Evolutionary conservation across 2,113 vertebrate genomes (phyloP).

Genomic region (Circaetus gallicus): DNA sequence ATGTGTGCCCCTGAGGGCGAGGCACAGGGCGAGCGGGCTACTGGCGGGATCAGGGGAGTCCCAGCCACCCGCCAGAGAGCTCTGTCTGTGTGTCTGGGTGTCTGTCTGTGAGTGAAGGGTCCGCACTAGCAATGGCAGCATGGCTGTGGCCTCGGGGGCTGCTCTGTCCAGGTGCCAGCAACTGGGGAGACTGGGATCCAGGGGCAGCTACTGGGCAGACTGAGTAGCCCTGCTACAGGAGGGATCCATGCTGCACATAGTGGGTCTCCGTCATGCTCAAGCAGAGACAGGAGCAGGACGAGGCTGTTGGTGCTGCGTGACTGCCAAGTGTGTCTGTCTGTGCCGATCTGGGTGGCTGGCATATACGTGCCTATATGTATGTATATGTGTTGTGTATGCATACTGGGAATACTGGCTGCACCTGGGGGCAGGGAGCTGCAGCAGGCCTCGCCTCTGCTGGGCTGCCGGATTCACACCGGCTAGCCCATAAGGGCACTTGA

Average conservation of each 20-base stretch:
- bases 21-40: background rate
- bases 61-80: background rate
- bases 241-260: background rate
- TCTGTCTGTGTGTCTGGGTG: too few relatives aligned
- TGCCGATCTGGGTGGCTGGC: background rate
- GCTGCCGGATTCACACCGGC: background rate
- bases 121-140: background rate
- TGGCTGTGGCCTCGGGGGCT: background rate
- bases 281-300: background rate
- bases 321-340: background rate
- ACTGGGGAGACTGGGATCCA: background rate
- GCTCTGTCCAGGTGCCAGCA: background rate
- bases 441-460: background rate
- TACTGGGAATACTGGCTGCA: background rate
- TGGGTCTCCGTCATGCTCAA: background rate
- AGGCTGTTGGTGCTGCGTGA: background rate
- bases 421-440: background rate
- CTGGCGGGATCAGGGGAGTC: background rate
- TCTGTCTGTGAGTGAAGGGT: background rate
- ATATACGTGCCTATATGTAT: background rate
- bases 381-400: too few relatives aligned
- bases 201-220: background rate
- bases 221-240: background rate
- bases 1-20: background rate
- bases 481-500: background rate